phyloP scores from a whole-genome alignment of 2,113 vertebrate species.

The Hiodon tergisus region DNA sequence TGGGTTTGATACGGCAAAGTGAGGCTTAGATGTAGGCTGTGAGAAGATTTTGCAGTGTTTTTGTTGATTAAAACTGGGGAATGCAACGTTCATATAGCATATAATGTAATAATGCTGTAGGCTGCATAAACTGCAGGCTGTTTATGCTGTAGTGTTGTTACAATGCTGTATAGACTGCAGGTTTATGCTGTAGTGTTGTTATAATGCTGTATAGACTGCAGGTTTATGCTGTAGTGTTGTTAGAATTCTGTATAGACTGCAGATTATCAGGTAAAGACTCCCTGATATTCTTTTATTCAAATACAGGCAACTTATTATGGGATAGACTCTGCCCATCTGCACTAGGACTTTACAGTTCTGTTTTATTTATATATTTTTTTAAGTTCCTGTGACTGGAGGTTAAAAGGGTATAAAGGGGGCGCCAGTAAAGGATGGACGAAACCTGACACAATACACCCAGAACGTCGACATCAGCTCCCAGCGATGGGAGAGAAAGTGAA shows the following conservation, averaged over 20 bases:
- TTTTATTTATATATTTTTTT: conserved; percentile 62
- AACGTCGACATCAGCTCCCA: conserved; percentile 9
- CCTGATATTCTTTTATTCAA: conserved; percentile 11
- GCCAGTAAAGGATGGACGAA: conserved; percentile 44
- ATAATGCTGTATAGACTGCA: no score
- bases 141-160: not conserved
- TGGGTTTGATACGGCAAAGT: not conserved
- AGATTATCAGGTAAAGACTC: no score
- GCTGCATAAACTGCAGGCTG: no score
- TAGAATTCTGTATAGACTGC: no score
- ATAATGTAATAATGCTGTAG: no score
- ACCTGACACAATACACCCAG: conserved; percentile 44
- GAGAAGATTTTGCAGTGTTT: no score
- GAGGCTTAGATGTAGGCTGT: no score
- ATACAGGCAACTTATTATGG: not conserved
- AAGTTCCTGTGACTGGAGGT: conserved; percentile 39
- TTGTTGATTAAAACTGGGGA: no score
- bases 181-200: no score
- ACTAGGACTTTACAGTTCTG: conserved; percentile 61
- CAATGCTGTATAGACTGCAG: not conserved
- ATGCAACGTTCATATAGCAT: no score
- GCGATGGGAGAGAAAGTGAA: conserved; percentile 28
- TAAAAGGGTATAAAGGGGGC: conserved; percentile 15
- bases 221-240: no score
- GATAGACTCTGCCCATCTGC: conserved; percentile 53